Percentiles rank a stretch among this genome's conserved stretches.
phyloP scores from a whole-genome alignment of 2,888 invertebrate species.

The Lithophane ornitopus region DNA sequence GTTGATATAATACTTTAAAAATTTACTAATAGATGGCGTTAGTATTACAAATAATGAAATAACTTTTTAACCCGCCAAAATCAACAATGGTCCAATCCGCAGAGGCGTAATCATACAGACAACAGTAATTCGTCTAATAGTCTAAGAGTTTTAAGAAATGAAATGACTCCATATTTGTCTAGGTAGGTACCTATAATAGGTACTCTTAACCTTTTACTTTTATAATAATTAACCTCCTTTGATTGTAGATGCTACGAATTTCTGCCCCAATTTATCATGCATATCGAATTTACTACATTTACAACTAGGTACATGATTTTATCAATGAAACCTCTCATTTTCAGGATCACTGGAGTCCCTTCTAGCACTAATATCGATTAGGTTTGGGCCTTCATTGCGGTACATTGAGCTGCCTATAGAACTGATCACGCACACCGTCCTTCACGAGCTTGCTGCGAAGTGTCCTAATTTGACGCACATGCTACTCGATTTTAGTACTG shows the following conservation, averaged over 20 bases:
- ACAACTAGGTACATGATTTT: no score
- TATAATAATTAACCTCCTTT: background rate
- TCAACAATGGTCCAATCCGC: no score
- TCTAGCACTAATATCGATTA: conserved; percentile 95
- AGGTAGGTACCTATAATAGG: no score
- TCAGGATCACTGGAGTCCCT: conserved; percentile 95
- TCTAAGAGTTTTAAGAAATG: no score
- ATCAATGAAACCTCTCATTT: conserved; percentile 64
- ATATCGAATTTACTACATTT: background rate
- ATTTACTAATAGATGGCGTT: conserved; percentile 51
- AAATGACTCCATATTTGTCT: background rate
- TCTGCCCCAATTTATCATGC: background rate
- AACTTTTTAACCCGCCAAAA: background rate
- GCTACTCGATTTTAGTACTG: conserved; percentile 99
- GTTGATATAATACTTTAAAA: background rate
- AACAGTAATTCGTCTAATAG: background rate
- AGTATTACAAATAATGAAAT: background rate
- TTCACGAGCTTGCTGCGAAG: conserved; percentile 99
- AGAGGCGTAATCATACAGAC: no score
- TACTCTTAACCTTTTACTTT: no score
- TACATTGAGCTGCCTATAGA: conserved; percentile 99
- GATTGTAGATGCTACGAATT: background rate
- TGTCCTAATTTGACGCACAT: conserved; percentile 99
- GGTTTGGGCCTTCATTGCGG: conserved; percentile 96
- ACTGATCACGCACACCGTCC: conserved; percentile 98